Percentiles rank a stretch among this genome's conserved stretches.
These are phyloP conservation scores for Dolichotis patagonum DNA, from an alignment of 2,113 vertebrate species.

Conservation along the genomic window DNA sequence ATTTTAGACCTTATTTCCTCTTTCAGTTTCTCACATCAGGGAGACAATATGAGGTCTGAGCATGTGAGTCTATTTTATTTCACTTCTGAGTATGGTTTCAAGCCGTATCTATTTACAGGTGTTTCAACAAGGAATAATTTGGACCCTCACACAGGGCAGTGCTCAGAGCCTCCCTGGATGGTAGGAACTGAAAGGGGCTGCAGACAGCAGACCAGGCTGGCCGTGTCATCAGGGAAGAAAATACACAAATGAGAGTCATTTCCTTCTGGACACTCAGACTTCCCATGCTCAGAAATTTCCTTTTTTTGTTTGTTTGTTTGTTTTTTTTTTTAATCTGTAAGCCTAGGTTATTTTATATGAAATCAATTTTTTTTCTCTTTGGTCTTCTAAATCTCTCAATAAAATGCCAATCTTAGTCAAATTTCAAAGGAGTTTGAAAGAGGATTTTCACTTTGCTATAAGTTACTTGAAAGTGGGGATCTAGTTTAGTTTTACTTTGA, in stretches of 20 bases:
- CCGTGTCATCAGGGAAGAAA: not conserved
- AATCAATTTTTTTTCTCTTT: not conserved
- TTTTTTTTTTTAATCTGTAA: not conserved
- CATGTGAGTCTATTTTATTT: too few species aligned
- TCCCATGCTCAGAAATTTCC: not conserved
- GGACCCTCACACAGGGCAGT: not conserved
- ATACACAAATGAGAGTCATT: not conserved
- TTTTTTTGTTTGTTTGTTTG: too few species aligned
- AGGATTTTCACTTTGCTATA: not conserved
- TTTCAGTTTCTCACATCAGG: too few species aligned
- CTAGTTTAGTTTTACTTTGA: not conserved
- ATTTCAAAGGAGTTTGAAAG: not conserved
- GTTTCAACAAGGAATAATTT: not conserved
- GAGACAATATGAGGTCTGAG: too few species aligned
- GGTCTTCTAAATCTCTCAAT: not conserved
- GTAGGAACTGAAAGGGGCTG: not conserved
- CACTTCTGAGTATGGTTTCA: too few species aligned
- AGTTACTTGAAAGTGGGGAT: not conserved
- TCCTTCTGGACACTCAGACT: not conserved
- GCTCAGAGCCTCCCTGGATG: not conserved
- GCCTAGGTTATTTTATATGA: not conserved
- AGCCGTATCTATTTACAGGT: too few species aligned
- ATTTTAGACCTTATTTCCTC: too few species aligned
- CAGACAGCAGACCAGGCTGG: not conserved
- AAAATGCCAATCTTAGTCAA: not conserved